These are phyloP conservation scores for Prunella himalayana DNA, from an alignment of 2,113 vertebrate species.

Conservation along the genomic window DNA sequence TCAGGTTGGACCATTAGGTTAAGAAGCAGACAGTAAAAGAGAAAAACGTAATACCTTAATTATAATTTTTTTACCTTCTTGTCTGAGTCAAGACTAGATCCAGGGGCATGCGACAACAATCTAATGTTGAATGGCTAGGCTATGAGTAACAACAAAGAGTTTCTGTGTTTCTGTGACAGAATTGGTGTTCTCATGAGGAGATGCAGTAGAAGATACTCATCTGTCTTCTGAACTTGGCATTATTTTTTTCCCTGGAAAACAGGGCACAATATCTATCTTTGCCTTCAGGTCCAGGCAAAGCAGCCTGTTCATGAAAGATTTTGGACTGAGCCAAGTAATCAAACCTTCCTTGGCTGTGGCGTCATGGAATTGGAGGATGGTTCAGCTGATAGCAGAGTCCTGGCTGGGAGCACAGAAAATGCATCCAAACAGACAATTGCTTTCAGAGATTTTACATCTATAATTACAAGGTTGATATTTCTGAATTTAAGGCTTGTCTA, in stretches of 20 bases:
- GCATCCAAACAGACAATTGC: not conserved
- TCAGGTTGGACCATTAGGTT: not conserved
- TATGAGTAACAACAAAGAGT: not conserved
- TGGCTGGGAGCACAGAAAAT: not conserved
- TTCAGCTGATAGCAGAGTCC: not conserved
- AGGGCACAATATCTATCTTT: not conserved
- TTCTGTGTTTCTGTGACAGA: not conserved
- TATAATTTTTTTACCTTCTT: not conserved
- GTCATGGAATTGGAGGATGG: not conserved
- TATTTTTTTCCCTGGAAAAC: not conserved
- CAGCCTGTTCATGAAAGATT: not conserved
- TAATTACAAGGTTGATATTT: conserved; percentile 3
- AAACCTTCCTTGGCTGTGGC: not conserved
- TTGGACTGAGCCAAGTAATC: not conserved
- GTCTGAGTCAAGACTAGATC: not conserved
- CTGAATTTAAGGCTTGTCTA: not conserved
- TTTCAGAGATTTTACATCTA: not conserved
- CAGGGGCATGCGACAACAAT: not conserved
- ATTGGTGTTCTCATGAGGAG: not conserved
- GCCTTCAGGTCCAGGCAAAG: not conserved
- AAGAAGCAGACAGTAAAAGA: not conserved
- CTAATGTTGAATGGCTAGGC: not conserved
- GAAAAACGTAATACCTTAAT: not conserved
- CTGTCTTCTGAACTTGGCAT: not conserved
- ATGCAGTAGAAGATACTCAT: not conserved